Evolutionary conservation across 2,113 vertebrate species (phyloP).

Genomic region (Rhombomys opimus): DNA sequence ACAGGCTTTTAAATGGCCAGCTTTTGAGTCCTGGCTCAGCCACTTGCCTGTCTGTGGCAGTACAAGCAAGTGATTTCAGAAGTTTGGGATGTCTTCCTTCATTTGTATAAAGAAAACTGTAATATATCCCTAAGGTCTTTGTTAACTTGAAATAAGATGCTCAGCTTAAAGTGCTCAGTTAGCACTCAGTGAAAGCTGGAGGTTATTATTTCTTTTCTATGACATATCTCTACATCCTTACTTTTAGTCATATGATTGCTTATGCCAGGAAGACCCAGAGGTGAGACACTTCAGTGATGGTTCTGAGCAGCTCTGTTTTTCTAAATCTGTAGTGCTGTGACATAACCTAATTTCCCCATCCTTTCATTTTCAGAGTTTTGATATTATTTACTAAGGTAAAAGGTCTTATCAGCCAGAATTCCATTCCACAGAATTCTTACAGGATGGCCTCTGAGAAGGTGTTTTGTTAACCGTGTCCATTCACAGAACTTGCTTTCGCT

Average conservation of each 20-base stretch:
- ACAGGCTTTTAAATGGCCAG: neutral
- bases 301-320: neutral
- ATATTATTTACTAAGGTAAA: neutral
- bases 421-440: neutral
- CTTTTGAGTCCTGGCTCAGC: neutral
- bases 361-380: constrained; percentile 52
- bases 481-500: neutral
- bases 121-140: neutral
- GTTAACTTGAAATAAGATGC: constrained; percentile 41
- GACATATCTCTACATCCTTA: neutral
- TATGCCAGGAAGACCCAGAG: neutral
- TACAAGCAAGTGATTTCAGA: neutral
- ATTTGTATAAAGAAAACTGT: constrained; percentile 25
- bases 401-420: neutral
- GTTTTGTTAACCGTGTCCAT: neutral
- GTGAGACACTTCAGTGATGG: neutral
- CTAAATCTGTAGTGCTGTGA: neutral
- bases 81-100: constrained; percentile 38
- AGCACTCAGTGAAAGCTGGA: neutral
- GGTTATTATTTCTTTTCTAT: neutral
- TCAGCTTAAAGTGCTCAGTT: constrained; percentile 30
- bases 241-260: neutral
- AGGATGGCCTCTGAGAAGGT: neutral
- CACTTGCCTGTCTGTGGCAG: neutral
- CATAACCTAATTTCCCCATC: neutral